phyloP scores from a whole-genome alignment of 2,113 vertebrate genomes.

The Dunckerocampus dactyliophorus region DNA sequence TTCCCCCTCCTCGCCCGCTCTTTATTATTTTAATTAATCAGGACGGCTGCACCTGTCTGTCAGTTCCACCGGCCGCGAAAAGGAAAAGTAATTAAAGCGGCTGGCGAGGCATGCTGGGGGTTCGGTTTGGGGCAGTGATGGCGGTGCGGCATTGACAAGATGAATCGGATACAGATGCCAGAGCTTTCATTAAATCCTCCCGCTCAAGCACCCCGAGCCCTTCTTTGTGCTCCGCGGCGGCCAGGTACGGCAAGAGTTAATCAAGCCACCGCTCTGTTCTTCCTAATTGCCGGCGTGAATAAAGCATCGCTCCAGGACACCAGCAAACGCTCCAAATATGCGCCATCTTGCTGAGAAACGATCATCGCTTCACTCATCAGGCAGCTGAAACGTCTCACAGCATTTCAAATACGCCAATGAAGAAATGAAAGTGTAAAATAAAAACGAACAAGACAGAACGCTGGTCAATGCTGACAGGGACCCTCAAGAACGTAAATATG shows the following conservation, averaged over 20 bases:
- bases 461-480: too few species aligned
- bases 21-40: conserved; percentile 75
- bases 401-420: too few species aligned
- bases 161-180: conserved; percentile 67
- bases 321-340: conserved; percentile 25
- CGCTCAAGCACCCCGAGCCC: conserved; percentile 32
- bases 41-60: conserved; percentile 71
- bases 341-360: conserved; percentile 19
- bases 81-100: conserved; percentile 69
- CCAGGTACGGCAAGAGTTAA: conserved; percentile 63
- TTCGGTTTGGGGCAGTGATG: conserved; percentile 63
- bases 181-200: conserved; percentile 64
- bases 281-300: conserved; percentile 57
- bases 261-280: conserved; percentile 36
- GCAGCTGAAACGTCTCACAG: neutral
- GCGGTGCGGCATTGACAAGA: conserved; percentile 61
- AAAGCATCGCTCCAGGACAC: conserved; percentile 56
- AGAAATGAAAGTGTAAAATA: too few species aligned
- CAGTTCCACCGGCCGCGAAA: conserved; percentile 53
- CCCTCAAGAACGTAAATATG: too few species aligned
- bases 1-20: conserved; percentile 32
- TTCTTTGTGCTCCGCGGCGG: conserved; percentile 43
- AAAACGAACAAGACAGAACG: too few species aligned
- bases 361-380: conserved; percentile 16
- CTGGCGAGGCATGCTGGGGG: conserved; percentile 65